These are phyloP conservation scores for Agrotis puta DNA, from an alignment of 2,888 invertebrate species.

Conservation along the genomic window DNA sequence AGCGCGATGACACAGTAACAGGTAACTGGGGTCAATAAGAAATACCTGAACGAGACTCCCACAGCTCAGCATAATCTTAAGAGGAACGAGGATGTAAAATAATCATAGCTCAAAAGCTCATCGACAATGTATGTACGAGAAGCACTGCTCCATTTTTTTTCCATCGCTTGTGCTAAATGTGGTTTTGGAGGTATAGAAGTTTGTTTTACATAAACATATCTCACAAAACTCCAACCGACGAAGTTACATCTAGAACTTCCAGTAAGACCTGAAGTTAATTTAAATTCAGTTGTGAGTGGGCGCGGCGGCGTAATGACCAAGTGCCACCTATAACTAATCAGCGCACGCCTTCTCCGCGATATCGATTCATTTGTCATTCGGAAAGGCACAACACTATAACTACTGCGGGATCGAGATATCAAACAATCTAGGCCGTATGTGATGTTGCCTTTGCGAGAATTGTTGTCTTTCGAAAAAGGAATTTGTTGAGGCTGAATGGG, in stretches of 20 bases:
- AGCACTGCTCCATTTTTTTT: no score
- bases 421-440: constrained; percentile 45
- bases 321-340: constrained; percentile 85
- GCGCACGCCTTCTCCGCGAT: constrained; percentile 74
- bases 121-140: no score
- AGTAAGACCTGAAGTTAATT: constrained; percentile 75
- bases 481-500: constrained; percentile 17
- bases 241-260: constrained; percentile 57
- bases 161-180: no score
- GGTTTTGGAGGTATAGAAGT: no score
- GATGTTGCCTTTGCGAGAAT: constrained; percentile 34
- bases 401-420: constrained; percentile 55
- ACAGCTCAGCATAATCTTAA: not conserved
- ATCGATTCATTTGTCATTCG: constrained; percentile 82
- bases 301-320: constrained; percentile 80
- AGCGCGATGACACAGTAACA: no score
- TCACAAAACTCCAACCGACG: not conserved
- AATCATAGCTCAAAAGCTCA: no score
- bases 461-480: constrained; percentile 28
- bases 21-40: no score
- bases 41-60: not conserved
- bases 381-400: constrained; percentile 57
- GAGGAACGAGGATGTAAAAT: not conserved
- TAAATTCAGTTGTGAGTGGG: constrained; percentile 83
- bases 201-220: no score